A percentile compares a stretch with the other conserved stretches of the same genome.
phyloP scores from a whole-genome alignment of 2,888 invertebrate genomes.

The Anodontia alba region DNA sequence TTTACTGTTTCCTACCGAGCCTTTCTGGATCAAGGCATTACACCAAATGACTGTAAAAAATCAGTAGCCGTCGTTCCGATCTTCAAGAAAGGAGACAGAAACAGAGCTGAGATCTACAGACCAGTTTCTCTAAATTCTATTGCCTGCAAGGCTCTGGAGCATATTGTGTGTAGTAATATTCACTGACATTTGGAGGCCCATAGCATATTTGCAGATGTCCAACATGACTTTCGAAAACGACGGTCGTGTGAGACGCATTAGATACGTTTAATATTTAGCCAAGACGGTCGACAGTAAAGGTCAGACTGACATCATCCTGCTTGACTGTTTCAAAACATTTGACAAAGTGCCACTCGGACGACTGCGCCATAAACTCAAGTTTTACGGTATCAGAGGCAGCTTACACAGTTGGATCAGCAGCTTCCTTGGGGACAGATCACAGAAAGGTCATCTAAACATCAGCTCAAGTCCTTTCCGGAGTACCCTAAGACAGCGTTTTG shows the following conservation, averaged over 20 bases:
- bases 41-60: neutral
- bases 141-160: neutral
- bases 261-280: conserved; percentile 3
- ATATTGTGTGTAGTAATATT: neutral
- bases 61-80: neutral
- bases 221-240: conserved; percentile 23
- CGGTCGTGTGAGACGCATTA: conserved; percentile 1
- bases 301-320: conserved; percentile 9
- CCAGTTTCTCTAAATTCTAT: conserved; percentile 3
- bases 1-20: neutral
- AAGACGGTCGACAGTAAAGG: neutral
- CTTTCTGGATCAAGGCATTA: neutral
- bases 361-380: conserved; percentile 16
- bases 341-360: conserved; percentile 23
- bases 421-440: conserved; percentile 21
- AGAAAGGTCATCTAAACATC: conserved; percentile 25
- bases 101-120: neutral
- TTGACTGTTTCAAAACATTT: conserved; percentile 37
- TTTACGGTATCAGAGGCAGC: conserved; percentile 19
- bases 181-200: neutral
- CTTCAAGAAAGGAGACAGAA: conserved; percentile 19
- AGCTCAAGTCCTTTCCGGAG: conserved; percentile 17
- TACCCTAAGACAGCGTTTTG: conserved; percentile 25
- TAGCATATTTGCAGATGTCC: conserved; percentile 10
- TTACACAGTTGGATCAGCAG: conserved; percentile 5